Base-by-base conservation (phyloP, 1,140 invertebrate species). In the Diploscapter pachys region DNA sequence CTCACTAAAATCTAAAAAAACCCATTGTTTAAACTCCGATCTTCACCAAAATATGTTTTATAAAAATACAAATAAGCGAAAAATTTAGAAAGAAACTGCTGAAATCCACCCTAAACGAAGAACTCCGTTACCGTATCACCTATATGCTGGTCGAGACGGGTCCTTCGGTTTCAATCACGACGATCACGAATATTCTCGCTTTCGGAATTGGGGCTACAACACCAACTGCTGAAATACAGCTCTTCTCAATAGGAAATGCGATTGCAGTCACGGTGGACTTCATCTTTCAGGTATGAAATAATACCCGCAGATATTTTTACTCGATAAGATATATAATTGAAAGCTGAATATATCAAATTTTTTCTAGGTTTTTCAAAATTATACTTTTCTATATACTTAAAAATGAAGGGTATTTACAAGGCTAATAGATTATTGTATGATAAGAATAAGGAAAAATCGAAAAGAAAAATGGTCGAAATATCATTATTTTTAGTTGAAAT, bases 181-280 rank as follows among this genome's bases (percentile, higher is more conserved):
- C 83, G 4, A 67, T 85, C 9, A 85, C 83, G 4, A 85, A 85
- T 77, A 76, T 81, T 3, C 74, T 84, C 5, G 83, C 83, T 8
- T 85, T 85, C 65, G 77, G 75, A 31, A 79, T 85, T 57, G 84
- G 84, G n/a, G 83, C 83, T 48, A 61, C 83, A 31, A 81, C 82
- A 2, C 82, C 84, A 56, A 83, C 83, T 55, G 82, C 83, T 11
- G 83, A 85, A 73, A 85, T 85, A n/a, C 83, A 83, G 71, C 62
- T 85, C 5, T 85, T 85, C 64, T 83, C 77, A n/a, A 84, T 85
- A 48, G 83, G 83, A 62, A 85, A 85, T 77, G 80, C 81, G 5
- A n/a, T 80, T 5, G 84, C 84, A n/a, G 82, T 85, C 50, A 78
- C 76, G 3, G 48, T 85, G 3, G 83, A 82, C 57, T 84, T 85